A percentile compares a stretch with the other conserved stretches of the same genome.
These are phyloP conservation scores for Bicyclus anynana DNA, from an alignment of 1,140 invertebrate species.

Conservation along the genomic window DNA sequence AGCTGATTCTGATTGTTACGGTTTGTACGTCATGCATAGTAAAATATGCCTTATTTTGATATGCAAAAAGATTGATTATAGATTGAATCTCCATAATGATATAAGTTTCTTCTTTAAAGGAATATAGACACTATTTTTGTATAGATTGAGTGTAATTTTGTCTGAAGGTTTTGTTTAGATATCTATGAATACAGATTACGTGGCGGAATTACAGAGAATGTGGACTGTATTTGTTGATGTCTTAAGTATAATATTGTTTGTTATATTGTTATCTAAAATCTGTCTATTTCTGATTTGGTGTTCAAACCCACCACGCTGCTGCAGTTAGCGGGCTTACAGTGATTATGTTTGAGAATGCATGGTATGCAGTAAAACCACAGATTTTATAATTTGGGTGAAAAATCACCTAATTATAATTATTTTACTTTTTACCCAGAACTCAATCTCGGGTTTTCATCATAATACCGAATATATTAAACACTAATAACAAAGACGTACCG, in stretches of 20 bases:
- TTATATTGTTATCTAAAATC: too few relatives aligned
- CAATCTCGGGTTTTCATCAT: too few relatives aligned
- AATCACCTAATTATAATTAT: too few relatives aligned
- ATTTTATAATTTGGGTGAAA: too few relatives aligned
- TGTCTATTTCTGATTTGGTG: too few relatives aligned
- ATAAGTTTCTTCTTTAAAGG: background rate
- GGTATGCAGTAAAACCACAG: too few relatives aligned
- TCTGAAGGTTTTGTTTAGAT: background rate
- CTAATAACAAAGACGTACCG: too few relatives aligned
- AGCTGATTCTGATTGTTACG: slow-evolving; percentile 18
- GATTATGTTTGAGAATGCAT: too few relatives aligned
- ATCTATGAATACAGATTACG: background rate
- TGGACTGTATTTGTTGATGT: background rate
- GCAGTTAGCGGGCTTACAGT: too few relatives aligned
- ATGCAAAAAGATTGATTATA: background rate
- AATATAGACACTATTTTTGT: background rate
- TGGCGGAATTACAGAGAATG: background rate
- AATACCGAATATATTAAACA: too few relatives aligned
- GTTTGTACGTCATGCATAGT: background rate
- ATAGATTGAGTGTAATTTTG: background rate
- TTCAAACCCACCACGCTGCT: too few relatives aligned
- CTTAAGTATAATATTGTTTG: background rate
- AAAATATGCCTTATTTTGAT: background rate
- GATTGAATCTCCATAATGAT: background rate
- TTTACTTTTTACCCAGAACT: too few relatives aligned